Conservation (phyloP, 2,888 invertebrate species). For the Thecophora atra region DNA sequence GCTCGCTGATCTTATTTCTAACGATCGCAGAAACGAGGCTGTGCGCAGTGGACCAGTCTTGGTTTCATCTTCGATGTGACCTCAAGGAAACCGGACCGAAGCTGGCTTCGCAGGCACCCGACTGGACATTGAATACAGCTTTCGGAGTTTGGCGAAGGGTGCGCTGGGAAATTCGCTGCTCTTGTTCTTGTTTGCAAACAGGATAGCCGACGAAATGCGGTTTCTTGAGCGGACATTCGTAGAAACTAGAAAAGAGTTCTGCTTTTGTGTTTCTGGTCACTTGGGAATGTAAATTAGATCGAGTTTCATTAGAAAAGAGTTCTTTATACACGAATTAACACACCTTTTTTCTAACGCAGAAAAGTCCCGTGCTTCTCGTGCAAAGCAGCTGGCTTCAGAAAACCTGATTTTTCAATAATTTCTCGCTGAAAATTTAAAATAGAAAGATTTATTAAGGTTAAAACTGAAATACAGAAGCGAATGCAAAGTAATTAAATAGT, state of each 20-base stretch:
- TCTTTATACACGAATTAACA: constrained; percentile 22
- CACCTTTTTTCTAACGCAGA: not conserved
- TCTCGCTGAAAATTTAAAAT: no score
- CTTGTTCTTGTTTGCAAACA: constrained; percentile 22
- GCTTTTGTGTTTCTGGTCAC: not conserved
- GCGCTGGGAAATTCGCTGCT: not conserved
- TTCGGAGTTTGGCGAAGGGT: not conserved
- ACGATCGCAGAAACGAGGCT: constrained; percentile 28
- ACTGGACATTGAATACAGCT: constrained; percentile 14
- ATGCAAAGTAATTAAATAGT: no score
- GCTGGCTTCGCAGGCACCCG: not conserved
- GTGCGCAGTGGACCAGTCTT: constrained; percentile 28
- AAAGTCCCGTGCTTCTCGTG: not conserved
- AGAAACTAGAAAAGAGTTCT: not conserved
- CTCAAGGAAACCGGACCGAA: not conserved
- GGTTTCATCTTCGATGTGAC: constrained; percentile 25
- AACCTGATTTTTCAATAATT: no score
- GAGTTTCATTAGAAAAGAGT: not conserved
- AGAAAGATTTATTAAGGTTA: no score
- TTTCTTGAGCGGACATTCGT: not conserved
- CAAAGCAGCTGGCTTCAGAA: not conserved
- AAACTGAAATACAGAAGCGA: no score
- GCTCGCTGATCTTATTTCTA: not conserved
- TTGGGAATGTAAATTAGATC: not conserved
- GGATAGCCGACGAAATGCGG: constrained; percentile 25